Conservation (phyloP, 2,888 invertebrate species). For the Sinelater perroti region DNA sequence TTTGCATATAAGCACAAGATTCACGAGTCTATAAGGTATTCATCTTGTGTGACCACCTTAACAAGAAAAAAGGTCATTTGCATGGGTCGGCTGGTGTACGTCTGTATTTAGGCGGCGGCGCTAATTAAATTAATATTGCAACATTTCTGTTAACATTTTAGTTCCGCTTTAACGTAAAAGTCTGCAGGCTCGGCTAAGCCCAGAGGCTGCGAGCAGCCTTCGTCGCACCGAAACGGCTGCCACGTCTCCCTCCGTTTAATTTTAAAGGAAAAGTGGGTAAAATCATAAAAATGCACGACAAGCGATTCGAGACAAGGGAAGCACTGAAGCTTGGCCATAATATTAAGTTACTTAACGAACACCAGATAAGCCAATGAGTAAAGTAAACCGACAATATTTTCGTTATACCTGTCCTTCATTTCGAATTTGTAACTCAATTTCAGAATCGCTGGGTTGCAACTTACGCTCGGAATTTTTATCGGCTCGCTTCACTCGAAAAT, state of each 20-base stretch:
- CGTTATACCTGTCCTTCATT: constrained; percentile 50
- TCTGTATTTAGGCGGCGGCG: too few relatives aligned
- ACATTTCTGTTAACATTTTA: too few relatives aligned
- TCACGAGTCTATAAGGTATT: constrained; percentile 50
- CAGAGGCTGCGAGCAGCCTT: too few relatives aligned
- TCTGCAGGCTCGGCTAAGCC: too few relatives aligned
- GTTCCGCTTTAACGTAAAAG: too few relatives aligned
- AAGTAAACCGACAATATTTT: constrained; percentile 58
- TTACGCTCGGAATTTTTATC: constrained; percentile 34
- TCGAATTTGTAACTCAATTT: constrained; percentile 41
- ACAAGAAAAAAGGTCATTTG: constrained; percentile 9
- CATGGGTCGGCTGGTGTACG: too few relatives aligned
- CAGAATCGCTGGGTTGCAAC: constrained; percentile 38
- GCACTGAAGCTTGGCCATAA: constrained; percentile 51
- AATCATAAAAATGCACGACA: constrained; percentile 44
- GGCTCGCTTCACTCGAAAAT: constrained; percentile 19
- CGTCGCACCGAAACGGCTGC: too few relatives aligned
- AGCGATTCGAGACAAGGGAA: constrained; percentile 42
- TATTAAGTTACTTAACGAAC: constrained; percentile 60
- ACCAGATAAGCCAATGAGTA: constrained; percentile 56
- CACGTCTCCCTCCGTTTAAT: constrained; percentile 26
- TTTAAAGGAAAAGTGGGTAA: constrained; percentile 35
- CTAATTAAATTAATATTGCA: too few relatives aligned
- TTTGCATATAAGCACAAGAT: constrained; percentile 53
- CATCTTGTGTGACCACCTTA: constrained; percentile 37